Evolutionary conservation across 2,797 vertebrate genomes (phyloP).

Genomic region (Leptodactylus fallax): DNA sequence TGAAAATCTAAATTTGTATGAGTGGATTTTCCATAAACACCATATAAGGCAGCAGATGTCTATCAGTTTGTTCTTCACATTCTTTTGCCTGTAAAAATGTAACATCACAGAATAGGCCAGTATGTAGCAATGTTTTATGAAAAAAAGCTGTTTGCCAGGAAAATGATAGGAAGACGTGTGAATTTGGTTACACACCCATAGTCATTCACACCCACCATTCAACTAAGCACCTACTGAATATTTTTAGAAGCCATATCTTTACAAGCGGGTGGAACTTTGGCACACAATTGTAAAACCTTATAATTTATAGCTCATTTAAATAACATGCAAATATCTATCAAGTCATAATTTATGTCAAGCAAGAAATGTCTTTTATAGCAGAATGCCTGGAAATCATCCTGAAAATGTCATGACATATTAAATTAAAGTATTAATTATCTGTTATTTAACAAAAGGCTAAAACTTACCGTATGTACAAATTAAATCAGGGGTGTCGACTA

Average conservation of each 20-base stretch:
- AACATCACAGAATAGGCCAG: background rate
- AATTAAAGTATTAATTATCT: background rate
- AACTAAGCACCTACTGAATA: slow-evolving; percentile 26
- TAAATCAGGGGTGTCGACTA: background rate
- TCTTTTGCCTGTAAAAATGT: background rate
- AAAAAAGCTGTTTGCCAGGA: slow-evolving; percentile 15
- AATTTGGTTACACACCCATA: slow-evolving; percentile 18
- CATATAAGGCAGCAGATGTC: too few relatives aligned
- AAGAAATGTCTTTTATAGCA: background rate
- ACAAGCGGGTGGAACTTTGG: slow-evolving; percentile 51
- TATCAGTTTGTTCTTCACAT: background rate
- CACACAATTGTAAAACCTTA: slow-evolving; percentile 8
- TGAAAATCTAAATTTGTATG: too few relatives aligned
- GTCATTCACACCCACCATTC: slow-evolving; percentile 4
- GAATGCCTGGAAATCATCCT: background rate
- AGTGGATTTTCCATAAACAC: too few relatives aligned
- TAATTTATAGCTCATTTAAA: slow-evolving; percentile 25
- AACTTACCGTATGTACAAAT: background rate
- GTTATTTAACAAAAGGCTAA: slow-evolving; percentile 5
- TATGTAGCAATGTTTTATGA: background rate
- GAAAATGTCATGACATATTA: background rate
- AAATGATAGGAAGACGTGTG: background rate
- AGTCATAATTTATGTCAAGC: slow-evolving; percentile 17
- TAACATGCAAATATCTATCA: slow-evolving; percentile 23
- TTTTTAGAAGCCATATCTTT: slow-evolving; percentile 43